A percentile compares a stretch with the other conserved stretches of the same genome.
Conservation (phyloP, 2,113 vertebrate species). For the Callipepla squamata region DNA sequence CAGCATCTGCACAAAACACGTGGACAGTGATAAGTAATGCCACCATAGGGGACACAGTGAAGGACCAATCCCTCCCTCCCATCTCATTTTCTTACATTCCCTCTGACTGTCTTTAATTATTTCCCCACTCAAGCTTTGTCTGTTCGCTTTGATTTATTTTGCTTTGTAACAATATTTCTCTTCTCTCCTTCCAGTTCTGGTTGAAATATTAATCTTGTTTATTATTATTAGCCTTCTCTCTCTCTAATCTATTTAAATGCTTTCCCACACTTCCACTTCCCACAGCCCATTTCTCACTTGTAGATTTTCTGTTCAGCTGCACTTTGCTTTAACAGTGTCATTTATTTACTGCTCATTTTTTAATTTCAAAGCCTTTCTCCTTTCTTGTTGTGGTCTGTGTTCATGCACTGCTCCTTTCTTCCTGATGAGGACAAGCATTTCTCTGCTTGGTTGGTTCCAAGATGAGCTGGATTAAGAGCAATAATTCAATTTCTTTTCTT, state of each 20-base stretch:
- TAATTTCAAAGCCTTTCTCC: constrained; percentile 23
- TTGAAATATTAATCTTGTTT: constrained; percentile 51
- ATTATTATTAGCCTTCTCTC: constrained; percentile 31
- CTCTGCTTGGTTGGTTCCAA: not conserved
- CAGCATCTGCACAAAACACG: not conserved
- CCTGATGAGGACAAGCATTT: not conserved
- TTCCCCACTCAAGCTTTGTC: not conserved
- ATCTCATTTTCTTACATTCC: not conserved
- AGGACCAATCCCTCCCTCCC: not conserved
- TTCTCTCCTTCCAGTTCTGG: not conserved
- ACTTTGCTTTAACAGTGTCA: constrained; percentile 7
- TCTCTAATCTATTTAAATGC: constrained; percentile 50
- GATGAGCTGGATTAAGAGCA: not conserved
- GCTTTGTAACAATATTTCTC: not conserved
- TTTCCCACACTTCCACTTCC: constrained; percentile 45
- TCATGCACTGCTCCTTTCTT: not conserved
- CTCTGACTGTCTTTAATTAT: not conserved
- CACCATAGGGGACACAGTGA: fast-evolving
- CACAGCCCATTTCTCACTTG: constrained; percentile 36
- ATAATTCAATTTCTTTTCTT: not conserved
- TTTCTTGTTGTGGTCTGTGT: not conserved
- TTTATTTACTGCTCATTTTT: constrained; percentile 53
- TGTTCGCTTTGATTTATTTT: constrained; percentile 31
- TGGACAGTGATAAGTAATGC: not conserved
- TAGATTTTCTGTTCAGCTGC: constrained; percentile 1